A percentile compares a stretch with the other conserved stretches of the same genome.
Conservation (phyloP, 2,113 vertebrate genomes). For the Corythornis madagascariensis region DNA sequence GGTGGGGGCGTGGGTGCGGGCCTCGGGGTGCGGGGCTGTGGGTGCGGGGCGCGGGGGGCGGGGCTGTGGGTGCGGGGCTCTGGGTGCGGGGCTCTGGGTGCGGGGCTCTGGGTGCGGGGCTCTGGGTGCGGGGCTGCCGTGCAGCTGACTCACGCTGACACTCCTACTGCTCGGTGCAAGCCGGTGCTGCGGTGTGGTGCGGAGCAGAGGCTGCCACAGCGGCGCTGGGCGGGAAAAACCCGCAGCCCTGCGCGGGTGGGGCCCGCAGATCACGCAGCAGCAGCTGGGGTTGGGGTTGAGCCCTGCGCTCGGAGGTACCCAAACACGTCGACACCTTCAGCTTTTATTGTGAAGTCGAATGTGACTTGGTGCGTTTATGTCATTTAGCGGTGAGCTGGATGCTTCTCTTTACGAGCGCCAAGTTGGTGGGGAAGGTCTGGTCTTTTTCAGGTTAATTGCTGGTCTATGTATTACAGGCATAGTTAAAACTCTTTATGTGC, state of each 20-base stretch:
- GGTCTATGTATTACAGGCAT: background rate
- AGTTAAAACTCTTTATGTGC: background rate
- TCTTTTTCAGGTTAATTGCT: background rate
- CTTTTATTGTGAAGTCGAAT: accelerated
- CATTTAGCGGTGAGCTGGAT: background rate
- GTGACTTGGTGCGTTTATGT: accelerated
- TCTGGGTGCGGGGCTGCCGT: background rate
- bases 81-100: too few species aligned
- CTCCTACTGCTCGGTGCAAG: background rate
- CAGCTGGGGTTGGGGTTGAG: too few species aligned
- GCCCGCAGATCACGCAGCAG: accelerated
- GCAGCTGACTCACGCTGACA: background rate
- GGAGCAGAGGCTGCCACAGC: accelerated
- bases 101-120: too few species aligned
- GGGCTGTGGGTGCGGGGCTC: too few species aligned
- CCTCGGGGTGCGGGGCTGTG: too few species aligned
- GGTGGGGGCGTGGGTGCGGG: too few species aligned
- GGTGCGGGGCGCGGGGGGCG: too few species aligned
- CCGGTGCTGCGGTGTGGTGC: background rate
- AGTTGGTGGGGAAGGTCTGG: background rate
- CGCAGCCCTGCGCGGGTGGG: accelerated
- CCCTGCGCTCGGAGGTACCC: accelerated
- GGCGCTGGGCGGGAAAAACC: background rate
- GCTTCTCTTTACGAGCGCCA: background rate
- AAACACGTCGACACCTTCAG: accelerated